These are phyloP conservation scores for Orchesella cincta DNA, from an alignment of 1,140 invertebrate species.

Conservation along the genomic window DNA sequence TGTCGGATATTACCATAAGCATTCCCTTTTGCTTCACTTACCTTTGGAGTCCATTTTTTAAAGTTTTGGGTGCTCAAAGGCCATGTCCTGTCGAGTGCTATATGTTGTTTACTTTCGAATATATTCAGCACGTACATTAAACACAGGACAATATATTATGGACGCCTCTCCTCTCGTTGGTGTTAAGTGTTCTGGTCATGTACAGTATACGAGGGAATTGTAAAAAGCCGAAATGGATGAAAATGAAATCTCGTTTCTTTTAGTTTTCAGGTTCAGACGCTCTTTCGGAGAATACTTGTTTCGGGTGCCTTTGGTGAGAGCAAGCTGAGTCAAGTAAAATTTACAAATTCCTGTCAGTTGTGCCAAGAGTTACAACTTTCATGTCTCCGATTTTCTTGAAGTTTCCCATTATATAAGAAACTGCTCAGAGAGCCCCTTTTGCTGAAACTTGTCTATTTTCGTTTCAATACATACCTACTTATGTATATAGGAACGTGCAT, in stretches of 20 bases:
- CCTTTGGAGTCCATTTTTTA: slow-evolving; percentile 1
- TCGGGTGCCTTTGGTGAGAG: not conserved
- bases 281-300: not conserved
- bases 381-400: slow-evolving; percentile 28
- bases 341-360: slow-evolving; percentile 29
- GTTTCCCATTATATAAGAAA: too few species aligned
- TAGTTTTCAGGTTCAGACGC: not conserved
- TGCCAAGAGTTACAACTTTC: slow-evolving; percentile 27
- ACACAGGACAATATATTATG: too few species aligned
- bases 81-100: too few species aligned
- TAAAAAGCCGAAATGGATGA: not conserved
- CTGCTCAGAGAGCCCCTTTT: too few species aligned
- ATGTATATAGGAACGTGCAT: not conserved
- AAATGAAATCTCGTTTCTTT: not conserved
- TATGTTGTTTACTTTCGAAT: too few species aligned
- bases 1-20: not conserved
- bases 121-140: too few species aligned
- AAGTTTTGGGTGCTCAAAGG: too few species aligned
- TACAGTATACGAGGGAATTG: too few species aligned
- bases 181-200: too few species aligned
- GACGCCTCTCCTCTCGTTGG: too few species aligned
- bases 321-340: slow-evolving; percentile 28
- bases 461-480: too few species aligned
- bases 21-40: slow-evolving; percentile 6
- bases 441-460: too few species aligned